Evolutionary conservation across 2,888 invertebrate species (phyloP).

Genomic region (Yponomeuta plumbellus): DNA sequence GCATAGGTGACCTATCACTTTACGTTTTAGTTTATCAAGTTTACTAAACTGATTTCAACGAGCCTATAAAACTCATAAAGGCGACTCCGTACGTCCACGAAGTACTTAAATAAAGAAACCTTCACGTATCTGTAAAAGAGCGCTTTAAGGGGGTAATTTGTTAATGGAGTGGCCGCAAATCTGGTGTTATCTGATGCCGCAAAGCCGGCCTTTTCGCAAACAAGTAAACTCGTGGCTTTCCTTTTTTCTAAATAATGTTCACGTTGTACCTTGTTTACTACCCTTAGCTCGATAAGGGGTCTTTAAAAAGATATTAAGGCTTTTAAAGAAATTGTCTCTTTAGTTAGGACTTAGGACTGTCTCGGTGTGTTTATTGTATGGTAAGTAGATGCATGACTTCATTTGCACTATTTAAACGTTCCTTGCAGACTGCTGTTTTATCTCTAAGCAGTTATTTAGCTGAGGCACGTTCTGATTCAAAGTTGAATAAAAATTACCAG

Average conservation of each 20-base stretch:
- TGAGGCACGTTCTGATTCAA: no score
- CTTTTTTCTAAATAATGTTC: slow-evolving; percentile 67
- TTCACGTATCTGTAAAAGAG: slow-evolving; percentile 27
- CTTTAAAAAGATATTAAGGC: slow-evolving; percentile 64
- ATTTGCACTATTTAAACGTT: neutral
- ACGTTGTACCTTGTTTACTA: slow-evolving; percentile 60
- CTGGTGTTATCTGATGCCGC: slow-evolving; percentile 65
- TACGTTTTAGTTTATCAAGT: no score
- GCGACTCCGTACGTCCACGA: neutral
- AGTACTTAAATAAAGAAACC: slow-evolving; percentile 6
- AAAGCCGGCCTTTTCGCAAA: slow-evolving; percentile 63
- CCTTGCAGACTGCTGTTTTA: neutral
- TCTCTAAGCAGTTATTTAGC: neutral
- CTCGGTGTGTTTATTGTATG: neutral
- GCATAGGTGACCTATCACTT: no score
- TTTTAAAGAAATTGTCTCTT: slow-evolving; percentile 65
- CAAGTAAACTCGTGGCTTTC: slow-evolving; percentile 59
- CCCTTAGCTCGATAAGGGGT: slow-evolving; percentile 64
- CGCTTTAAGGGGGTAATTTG: slow-evolving; percentile 62
- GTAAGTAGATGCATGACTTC: neutral
- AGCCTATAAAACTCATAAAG: neutral
- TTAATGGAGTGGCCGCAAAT: slow-evolving; percentile 69
- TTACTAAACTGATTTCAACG: no score
- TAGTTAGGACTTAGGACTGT: slow-evolving; percentile 16
- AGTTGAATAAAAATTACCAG: neutral